Base-by-base conservation (phyloP, 2,888 invertebrate genomes). In the Limnephilus marmoratus region DNA sequence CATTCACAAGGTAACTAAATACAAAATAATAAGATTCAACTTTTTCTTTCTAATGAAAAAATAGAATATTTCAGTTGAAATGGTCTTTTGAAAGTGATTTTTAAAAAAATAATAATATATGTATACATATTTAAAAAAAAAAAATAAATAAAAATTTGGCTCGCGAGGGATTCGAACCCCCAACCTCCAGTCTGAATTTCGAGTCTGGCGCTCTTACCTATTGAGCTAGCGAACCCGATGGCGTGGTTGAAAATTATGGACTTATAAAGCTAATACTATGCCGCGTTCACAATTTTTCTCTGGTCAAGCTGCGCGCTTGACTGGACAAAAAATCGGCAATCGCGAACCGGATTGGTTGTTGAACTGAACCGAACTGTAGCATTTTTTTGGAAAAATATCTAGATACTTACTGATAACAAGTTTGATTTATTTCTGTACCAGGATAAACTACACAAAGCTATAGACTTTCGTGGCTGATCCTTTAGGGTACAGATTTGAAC, bases 191-290 rank as follows among this genome's bases (percentile, higher is more conserved):
- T 89, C 89, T 68, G 37, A 87, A 80, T 68, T 68, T 29, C n/a
- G 29, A 89, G 89, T 81, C 89, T 89, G 89, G 80, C n/a, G 89
- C 89, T 89, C 89, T 89, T 37, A 89, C 89, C 89, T 24, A 89
- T 89, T 89, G 89, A 89, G 89, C 89, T 89, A 89, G 81, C 89
- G 89, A 89, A 37, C 89, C 89, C n/a, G 31, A 29, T 7, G 49
- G 2, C 0, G 0, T 1, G 9, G 24, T 1, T n/a, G 68, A 68
- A 68, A 24, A 68, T 68, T 68, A 68, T 9, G 2, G n/a, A n/a
- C 9, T 68, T 68, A 24, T 68, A 68, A 68, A n/a, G 7, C 24
- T 2, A 24, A 68, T 68, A 68, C 68, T 5, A 68, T 5, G 24
- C 68, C 68, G 18, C 68, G 24, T 24, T 7, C 68, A 68, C 15